Percentiles rank a stretch among this genome's conserved stretches.
Conservation (phyloP, 2,113 vertebrate genomes). For the Antigone vipio region DNA sequence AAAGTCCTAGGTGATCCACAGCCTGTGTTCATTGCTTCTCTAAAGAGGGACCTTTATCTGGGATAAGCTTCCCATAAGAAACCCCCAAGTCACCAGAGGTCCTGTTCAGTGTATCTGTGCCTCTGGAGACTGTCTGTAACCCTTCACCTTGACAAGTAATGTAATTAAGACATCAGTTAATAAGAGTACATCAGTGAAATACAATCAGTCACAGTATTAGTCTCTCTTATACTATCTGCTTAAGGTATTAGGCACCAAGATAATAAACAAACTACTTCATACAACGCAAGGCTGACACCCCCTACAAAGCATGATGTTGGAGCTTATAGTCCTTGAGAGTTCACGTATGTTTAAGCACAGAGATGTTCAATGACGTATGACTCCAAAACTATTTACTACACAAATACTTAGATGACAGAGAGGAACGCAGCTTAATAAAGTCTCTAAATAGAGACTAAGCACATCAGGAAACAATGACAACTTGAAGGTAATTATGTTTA, state of each 20-base stretch:
- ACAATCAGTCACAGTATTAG: neutral
- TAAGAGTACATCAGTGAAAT: neutral
- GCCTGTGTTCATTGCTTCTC: neutral
- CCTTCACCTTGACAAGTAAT: neutral
- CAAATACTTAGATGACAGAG: neutral
- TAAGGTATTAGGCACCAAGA: neutral
- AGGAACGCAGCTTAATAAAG: neutral
- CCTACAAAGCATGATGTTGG: neutral
- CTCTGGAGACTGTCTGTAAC: neutral
- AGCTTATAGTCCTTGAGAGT: neutral
- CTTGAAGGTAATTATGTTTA: conserved; percentile 1
- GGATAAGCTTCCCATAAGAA: neutral
- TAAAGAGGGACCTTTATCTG: neutral
- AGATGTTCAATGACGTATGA: neutral
- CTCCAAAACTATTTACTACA: neutral
- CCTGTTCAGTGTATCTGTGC: neutral
- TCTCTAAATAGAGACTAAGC: neutral
- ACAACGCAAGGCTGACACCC: neutral
- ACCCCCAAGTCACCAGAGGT: neutral
- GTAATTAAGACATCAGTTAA: neutral
- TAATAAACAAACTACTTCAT: neutral
- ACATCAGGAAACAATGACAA: neutral
- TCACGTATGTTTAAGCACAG: neutral
- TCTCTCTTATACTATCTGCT: neutral
- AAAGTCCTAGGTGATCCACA: neutral